These are phyloP conservation scores for Camponotus fellah DNA, from an alignment of 2,888 invertebrate genomes.

Conservation along the genomic window DNA sequence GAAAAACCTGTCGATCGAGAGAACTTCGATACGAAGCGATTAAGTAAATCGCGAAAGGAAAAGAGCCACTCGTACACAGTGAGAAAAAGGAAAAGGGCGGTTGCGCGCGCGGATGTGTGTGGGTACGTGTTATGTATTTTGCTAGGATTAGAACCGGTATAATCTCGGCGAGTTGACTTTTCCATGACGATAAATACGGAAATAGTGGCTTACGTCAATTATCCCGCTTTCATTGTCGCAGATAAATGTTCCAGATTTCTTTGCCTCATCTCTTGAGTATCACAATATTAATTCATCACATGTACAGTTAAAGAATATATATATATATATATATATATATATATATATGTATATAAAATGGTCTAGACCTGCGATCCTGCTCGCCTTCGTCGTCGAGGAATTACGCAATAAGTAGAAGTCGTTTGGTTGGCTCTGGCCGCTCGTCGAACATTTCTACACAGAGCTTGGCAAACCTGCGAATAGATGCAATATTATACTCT, in stretches of 20 bases:
- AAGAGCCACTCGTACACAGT: conserved; percentile 48
- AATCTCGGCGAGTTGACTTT: conserved; percentile 39
- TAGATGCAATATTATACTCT: conserved; percentile 44
- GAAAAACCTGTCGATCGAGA: conserved; percentile 78
- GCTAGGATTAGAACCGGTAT: conserved; percentile 44
- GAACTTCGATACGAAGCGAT: conserved; percentile 75
- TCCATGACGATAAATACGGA: conserved; percentile 19
- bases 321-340: background rate
- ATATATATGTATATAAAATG: conserved; percentile 77
- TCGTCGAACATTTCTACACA: conserved; percentile 73
- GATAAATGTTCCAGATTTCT: background rate
- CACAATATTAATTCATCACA: too few species aligned
- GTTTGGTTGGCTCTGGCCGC: conserved; percentile 80
- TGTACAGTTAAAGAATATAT: conserved; percentile 5
- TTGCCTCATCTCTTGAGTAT: too few species aligned
- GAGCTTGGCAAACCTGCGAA: conserved; percentile 59
- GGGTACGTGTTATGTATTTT: conserved; percentile 37
- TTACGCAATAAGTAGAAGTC: conserved; percentile 85
- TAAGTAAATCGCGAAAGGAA: conserved; percentile 76
- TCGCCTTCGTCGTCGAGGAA: conserved; percentile 84
- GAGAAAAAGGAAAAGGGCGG: conserved; percentile 58
- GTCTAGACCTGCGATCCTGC: conserved; percentile 83
- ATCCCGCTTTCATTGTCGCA: conserved; percentile 9
- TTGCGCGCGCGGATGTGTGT: conserved; percentile 58
- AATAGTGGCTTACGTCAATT: conserved; percentile 29